These are phyloP conservation scores for Nannoperca australis DNA, from an alignment of 2,797 vertebrate species.

Conservation along the genomic window DNA sequence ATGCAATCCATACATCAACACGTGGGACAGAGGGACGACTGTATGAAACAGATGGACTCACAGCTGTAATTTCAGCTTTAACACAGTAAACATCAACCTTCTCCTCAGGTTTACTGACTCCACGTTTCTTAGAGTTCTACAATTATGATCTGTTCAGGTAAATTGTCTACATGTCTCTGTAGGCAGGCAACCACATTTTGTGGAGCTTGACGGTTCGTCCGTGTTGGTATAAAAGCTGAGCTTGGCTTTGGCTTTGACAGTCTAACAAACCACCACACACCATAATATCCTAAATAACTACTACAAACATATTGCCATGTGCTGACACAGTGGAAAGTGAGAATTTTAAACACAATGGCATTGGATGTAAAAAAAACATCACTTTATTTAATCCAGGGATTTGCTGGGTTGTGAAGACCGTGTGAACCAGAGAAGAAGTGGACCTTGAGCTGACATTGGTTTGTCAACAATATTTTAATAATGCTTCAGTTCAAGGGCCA, in stretches of 20 bases:
- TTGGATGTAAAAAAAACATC: background rate
- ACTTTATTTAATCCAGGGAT: background rate
- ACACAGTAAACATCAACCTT: slow-evolving; percentile 7
- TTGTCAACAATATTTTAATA: background rate
- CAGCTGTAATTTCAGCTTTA: slow-evolving; percentile 14
- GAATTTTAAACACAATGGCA: background rate
- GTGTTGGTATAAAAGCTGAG: background rate
- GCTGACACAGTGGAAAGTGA: background rate
- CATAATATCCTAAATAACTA: background rate
- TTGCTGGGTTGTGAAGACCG: background rate
- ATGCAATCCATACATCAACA: slow-evolving; percentile 38
- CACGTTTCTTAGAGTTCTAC: background rate
- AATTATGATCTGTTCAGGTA: background rate
- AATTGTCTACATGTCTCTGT: background rate
- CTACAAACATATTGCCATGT: background rate
- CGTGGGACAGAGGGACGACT: background rate
- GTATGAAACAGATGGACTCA: background rate
- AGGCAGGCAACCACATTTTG: background rate
- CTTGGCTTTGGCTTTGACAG: background rate
- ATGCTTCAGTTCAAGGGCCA: background rate
- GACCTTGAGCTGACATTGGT: background rate
- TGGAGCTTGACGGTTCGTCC: too few species aligned
- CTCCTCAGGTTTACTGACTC: background rate
- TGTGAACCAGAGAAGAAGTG: background rate
- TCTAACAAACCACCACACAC: background rate